Percentiles rank a stretch among this genome's conserved stretches.
Conservation (phyloP, 2,797 vertebrate genomes). For the Enteromius mattozi region DNA sequence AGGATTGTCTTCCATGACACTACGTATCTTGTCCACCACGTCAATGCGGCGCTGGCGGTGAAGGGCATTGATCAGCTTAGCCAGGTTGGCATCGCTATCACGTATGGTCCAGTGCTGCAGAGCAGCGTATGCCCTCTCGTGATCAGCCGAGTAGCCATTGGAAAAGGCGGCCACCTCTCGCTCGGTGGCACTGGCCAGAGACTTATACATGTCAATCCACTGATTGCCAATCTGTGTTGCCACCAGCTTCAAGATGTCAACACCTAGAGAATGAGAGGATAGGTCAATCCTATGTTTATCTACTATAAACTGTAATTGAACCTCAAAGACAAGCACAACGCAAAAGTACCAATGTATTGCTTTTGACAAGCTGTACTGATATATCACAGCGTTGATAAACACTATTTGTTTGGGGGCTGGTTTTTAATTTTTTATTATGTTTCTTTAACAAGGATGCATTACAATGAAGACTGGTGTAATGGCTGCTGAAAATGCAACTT, state of each 20-base stretch:
- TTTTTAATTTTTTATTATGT: neutral
- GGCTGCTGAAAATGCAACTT: neutral
- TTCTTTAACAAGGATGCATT: neutral
- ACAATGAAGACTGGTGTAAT: neutral
- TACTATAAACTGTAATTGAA: neutral
- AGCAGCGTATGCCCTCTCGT: constrained; percentile 90
- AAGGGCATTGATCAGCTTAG: constrained; percentile 93
- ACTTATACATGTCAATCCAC: constrained; percentile 95
- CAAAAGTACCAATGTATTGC: neutral
- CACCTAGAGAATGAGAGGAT: constrained; percentile 75
- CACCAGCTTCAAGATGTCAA: constrained; percentile 95
- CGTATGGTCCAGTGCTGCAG: constrained; percentile 97
- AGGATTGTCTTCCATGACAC: constrained; percentile 93
- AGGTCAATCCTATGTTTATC: neutral
- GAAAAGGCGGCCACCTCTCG: constrained; percentile 92
- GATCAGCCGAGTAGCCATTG: constrained; percentile 88
- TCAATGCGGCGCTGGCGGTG: constrained; percentile 92
- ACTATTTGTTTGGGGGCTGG: neutral
- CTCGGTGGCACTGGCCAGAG: constrained; percentile 90
- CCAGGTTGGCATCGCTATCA: constrained; percentile 91
- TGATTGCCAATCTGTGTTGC: constrained; percentile 92
- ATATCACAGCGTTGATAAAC: neutral
- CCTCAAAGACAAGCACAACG: neutral
- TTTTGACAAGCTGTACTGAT: neutral
- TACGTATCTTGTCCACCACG: constrained; percentile 95